These are phyloP conservation scores for Panthera leo DNA, from an alignment of 2,113 vertebrate genomes.

Conservation along the genomic window DNA sequence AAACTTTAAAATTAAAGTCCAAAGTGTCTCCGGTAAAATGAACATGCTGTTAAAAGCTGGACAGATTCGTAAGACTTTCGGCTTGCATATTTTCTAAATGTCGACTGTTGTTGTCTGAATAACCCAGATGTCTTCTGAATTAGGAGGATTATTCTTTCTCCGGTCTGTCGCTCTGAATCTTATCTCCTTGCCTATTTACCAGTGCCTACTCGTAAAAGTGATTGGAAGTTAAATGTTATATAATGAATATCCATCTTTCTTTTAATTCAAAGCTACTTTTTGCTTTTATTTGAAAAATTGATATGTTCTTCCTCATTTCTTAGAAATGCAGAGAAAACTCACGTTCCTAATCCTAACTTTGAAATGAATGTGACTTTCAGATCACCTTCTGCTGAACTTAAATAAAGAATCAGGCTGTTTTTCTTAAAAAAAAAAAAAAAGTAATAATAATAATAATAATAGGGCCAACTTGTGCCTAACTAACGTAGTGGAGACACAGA, in stretches of 20 bases:
- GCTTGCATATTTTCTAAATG: neutral
- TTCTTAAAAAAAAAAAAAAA: slow-evolving; percentile 10
- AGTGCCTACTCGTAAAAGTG: neutral
- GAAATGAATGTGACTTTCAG: neutral
- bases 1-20: neutral
- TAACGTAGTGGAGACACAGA: neutral
- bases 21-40: neutral
- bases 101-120: neutral
- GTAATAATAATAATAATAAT: neutral
- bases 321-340: slow-evolving; percentile 34
- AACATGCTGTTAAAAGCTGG: neutral
- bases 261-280: slow-evolving; percentile 29
- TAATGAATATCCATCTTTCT: slow-evolving; percentile 43
- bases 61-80: neutral
- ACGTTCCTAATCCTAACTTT: neutral
- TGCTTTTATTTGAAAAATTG: slow-evolving; percentile 43
- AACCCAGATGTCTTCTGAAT: slow-evolving; percentile 50
- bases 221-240: slow-evolving; percentile 57
- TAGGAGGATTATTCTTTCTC: neutral
- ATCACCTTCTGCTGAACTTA: neutral
- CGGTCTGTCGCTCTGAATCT: neutral
- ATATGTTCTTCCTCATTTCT: slow-evolving; percentile 20
- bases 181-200: neutral
- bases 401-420: slow-evolving; percentile 31
- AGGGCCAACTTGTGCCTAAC: neutral